These are phyloP conservation scores for Potamilus streckersoni DNA, from an alignment of 1,140 invertebrate genomes.

Conservation along the genomic window DNA sequence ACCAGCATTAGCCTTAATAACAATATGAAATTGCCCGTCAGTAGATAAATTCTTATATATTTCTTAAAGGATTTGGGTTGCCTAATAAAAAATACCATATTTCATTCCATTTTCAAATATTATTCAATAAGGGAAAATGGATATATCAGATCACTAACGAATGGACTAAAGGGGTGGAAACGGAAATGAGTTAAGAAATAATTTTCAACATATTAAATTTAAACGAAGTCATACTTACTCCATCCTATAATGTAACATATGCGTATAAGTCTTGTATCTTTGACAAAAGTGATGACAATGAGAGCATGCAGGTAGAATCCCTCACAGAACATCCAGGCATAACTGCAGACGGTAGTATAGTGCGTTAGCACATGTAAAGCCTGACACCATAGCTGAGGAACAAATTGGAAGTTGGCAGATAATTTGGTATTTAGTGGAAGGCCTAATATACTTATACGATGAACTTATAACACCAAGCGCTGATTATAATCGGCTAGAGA, in stretches of 20 bases:
- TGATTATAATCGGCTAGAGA: slow-evolving; percentile 6
- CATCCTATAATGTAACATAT: slow-evolving; percentile 88
- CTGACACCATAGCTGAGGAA: slow-evolving; percentile 81
- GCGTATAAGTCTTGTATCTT: slow-evolving; percentile 84
- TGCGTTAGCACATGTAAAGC: slow-evolving; percentile 85
- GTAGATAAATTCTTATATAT: no score
- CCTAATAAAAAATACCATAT: no score
- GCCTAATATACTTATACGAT: no score
- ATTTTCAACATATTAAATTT: neutral
- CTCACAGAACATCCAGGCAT: slow-evolving; percentile 82
- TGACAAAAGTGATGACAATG: slow-evolving; percentile 90
- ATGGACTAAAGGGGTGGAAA: no score
- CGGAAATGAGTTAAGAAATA: no score
- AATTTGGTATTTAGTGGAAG: neutral
- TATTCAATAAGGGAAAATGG: no score
- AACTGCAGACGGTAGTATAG: slow-evolving; percentile 91
- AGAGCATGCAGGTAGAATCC: slow-evolving; percentile 94
- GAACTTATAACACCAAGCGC: no score
- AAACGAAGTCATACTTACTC: slow-evolving; percentile 68
- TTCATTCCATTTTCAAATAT: no score
- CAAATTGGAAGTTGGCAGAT: neutral
- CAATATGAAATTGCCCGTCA: no score
- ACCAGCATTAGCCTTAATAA: no score
- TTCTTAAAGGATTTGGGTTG: no score
- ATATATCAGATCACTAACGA: no score